Evolutionary conservation across 1,140 invertebrate genomes (phyloP).

Genomic region (Lanistes nyassanus): DNA sequence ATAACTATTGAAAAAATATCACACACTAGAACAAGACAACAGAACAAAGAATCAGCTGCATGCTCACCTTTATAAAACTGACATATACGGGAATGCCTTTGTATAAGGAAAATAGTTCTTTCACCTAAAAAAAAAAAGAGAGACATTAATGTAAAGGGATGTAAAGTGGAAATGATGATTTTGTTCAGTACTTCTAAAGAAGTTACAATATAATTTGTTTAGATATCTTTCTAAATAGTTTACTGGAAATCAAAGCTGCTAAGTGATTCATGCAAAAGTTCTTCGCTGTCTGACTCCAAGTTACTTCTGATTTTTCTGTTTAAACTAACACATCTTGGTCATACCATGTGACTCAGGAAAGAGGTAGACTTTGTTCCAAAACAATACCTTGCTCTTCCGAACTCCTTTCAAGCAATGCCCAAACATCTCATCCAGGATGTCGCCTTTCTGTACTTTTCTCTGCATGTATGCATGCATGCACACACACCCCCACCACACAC

Average conservation of each 20-base stretch:
- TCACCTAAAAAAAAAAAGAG: slow-evolving; percentile 37
- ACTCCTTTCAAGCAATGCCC: slow-evolving; percentile 65
- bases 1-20: background rate
- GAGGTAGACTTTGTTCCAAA: background rate
- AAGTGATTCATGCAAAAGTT: too few species aligned
- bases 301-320: too few species aligned
- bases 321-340: too few species aligned
- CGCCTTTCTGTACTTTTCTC: slow-evolving; percentile 73
- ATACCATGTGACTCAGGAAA: too few species aligned
- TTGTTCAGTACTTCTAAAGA: too few species aligned
- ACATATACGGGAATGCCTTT: slow-evolving; percentile 43
- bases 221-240: too few species aligned
- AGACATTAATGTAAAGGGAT: too few species aligned
- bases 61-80: slow-evolving; percentile 70
- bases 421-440: slow-evolving; percentile 76
- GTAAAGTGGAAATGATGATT: too few species aligned
- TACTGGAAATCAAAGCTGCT: too few species aligned
- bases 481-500: background rate
- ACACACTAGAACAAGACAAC: background rate
- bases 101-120: slow-evolving; percentile 42
- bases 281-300: too few species aligned
- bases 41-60: background rate
- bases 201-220: too few species aligned
- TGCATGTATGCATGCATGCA: slow-evolving; percentile 44
- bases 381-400: slow-evolving; percentile 49